Evolutionary conservation across 2,888 invertebrate species (phyloP), one percentile per base, ranked within the genome.

Genomic region (Euspilapteryx auroguttella): DNA sequence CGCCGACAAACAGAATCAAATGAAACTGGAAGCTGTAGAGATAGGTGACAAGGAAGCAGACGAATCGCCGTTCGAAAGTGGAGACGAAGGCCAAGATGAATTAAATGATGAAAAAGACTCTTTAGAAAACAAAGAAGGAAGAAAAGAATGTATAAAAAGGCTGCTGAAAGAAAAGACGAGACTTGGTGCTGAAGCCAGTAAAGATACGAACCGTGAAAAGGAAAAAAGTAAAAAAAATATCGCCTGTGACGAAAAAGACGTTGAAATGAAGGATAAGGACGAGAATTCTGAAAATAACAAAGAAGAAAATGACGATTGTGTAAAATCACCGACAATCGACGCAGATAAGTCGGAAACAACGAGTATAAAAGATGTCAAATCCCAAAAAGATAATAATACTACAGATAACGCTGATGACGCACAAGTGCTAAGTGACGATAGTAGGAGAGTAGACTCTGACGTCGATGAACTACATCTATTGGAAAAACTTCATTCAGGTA

Each of bases 41-140:
- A 68, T 75, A 25, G 64, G 57, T 4, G 75, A 75, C 30, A 69
- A 68, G 34, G 75, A 75, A 38, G 71, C 68, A 0, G 68, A 75
- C 11, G 66, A 71, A 35, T 71, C 75, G 6, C 64, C 69, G 4
- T 44, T 50, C 2, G 71, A 69, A 31, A 68, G 63, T 36, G 75
- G 69, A 29, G 68, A 71, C n/a, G 64, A 65, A 8, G 55, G 51
- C 25, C 32, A 38, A 2, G 38, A 41, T 25, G 56, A 57, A 28
- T 25, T 21, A 5, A 25, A 21, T 14, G 49, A 54, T 7, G 45
- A 30, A 27, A 38, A 36, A 24, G 38, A 35, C 24, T 44, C 52
- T 2, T 43, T 63, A 36, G 43, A 57, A 32, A 49, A 52, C 31
- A 63, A 52, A 38, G 48, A 61, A 28, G 58, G 59, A 34, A 55